Conservation (phyloP, 2,113 vertebrate species). For the Mionectes macconnelli region DNA sequence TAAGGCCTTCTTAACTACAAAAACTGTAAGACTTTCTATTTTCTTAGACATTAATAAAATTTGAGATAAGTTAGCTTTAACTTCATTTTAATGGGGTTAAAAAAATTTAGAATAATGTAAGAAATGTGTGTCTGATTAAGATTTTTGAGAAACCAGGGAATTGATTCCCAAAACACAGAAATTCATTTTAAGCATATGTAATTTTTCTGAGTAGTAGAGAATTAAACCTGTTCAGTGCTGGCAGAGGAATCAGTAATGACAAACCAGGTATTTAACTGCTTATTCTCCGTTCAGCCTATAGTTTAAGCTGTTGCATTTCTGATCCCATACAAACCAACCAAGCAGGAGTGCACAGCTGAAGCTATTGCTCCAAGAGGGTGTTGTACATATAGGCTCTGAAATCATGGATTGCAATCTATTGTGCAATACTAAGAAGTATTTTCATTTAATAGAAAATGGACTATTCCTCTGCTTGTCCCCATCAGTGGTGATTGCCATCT, state of each 20-base stretch:
- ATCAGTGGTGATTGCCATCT: not conserved
- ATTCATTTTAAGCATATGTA: not conserved
- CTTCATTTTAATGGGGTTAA: conserved; percentile 6
- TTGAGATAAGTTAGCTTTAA: conserved; percentile 22
- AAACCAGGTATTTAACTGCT: not conserved
- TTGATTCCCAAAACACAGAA: not conserved
- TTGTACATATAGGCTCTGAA: not conserved
- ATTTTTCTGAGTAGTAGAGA: not conserved
- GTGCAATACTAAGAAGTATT: not conserved
- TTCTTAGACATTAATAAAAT: not conserved
- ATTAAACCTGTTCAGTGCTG: not conserved
- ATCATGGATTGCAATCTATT: not conserved
- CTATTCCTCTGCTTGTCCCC: not conserved
- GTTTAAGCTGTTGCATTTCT: not conserved
- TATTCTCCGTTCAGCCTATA: not conserved
- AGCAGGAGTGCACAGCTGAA: not conserved
- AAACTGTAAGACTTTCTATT: conserved; percentile 3
- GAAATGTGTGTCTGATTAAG: not conserved
- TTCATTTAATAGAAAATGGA: not conserved
- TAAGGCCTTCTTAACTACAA: conserved; percentile 34
- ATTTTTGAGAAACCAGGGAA: not conserved
- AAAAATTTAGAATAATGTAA: not conserved
- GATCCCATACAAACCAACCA: not conserved
- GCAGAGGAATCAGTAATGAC: not conserved
- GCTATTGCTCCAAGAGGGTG: not conserved